Base-by-base conservation (phyloP, 2,797 vertebrate genomes). In the Aldrovandia affinis region DNA sequence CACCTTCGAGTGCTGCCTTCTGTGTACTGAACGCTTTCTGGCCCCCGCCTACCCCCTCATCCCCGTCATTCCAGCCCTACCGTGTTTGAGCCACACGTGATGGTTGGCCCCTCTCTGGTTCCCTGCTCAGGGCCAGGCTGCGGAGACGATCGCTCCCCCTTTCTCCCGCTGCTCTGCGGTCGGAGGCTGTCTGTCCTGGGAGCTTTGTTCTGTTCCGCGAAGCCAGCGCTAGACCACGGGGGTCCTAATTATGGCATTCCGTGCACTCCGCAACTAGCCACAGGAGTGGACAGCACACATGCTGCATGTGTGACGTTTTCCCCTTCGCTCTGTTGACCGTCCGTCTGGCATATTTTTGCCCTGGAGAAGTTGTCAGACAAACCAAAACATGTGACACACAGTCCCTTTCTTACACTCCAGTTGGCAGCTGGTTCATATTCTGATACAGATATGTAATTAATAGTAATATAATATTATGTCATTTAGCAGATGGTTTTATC, bases 211-310 rank as follows among this genome's bases (percentile, higher is more conserved):
- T 70, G 65, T 36, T 33, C 65, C 33, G 9, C 2, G 9, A 70
- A 30, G 65, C n/a, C 65, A 70, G 33, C 2, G 33, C 33, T 18
- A 4, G 65, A 6, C 30, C 30, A 39, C 30, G 5, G 65, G 65
- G 65, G 30, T 70, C 15, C 65, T 70, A 70, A 70, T 70, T 70
- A 70, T 15, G 33, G 15, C 65, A 70, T 70, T 36, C 65, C n/a
- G n/a, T 50, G 47, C 47, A 50, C 12, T 50, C 47, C 33, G 1
- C 65, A 36, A 65, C 12, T 12, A 1, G 9, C 28, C 7, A 65
- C 30, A 65, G 61, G n/a, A 65, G 30, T n/a, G n/a, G 28, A 28
- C 61, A 10, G 25, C 30, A 20, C 30, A 30, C 61, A 30, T 65
- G 61, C n/a, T 30, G n/a, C 10, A 2, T 30, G n/a, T 2, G 61